Evolutionary conservation across 2,797 vertebrate genomes (phyloP), one percentile per base, ranked within the genome.

Genomic region (Myioborus melanocephalus): DNA sequence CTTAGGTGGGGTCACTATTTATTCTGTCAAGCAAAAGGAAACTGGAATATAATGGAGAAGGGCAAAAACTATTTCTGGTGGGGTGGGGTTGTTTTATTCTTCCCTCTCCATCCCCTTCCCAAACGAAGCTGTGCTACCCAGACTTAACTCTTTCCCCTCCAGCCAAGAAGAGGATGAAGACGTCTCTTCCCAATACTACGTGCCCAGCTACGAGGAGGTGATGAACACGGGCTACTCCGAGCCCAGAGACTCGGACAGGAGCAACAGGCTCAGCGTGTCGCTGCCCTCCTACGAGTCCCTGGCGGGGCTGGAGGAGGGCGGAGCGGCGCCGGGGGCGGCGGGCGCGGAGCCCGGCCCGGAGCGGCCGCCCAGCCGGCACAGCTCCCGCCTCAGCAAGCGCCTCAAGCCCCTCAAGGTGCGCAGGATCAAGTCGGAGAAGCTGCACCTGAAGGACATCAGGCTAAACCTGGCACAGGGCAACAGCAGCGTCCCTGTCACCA

Each of bases 211-310:
- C 0, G 99, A 99, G 34, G 99, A 99, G 87, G 99, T 98, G 3
- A 98, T 99, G 86, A 98, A 93, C 68, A 34, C 89, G 0, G 97
- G 98, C 93, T 99, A 98, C 37, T 85, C 98, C 0, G 98, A 98
- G 3, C 84, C 97, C 17, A 97, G 98, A 56, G 98, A 98, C 24
- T 53, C 7, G 0, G 97, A 97, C 49, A 98, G 97, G 91, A 98
- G 98, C 96, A 96, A 98, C 6, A 97, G 98, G 43, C 91, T 98
- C 20, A 99, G 98, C 71, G 72, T 98, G 34, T 98, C 99, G 19
- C 98, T 99, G 52, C 99, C 99, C 1, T 99, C 99, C 44, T 99
- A 99, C 0, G 99, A 99, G 94, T 99, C 99, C 7, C 90, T 99
- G 85, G 96, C 98, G 0, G 98, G 99, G 71, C 98, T 98, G 0